A percentile compares a stretch with the other conserved stretches of the same genome.
Conservation (phyloP, 2,888 invertebrate genomes). For the Colostygia pectinataria region DNA sequence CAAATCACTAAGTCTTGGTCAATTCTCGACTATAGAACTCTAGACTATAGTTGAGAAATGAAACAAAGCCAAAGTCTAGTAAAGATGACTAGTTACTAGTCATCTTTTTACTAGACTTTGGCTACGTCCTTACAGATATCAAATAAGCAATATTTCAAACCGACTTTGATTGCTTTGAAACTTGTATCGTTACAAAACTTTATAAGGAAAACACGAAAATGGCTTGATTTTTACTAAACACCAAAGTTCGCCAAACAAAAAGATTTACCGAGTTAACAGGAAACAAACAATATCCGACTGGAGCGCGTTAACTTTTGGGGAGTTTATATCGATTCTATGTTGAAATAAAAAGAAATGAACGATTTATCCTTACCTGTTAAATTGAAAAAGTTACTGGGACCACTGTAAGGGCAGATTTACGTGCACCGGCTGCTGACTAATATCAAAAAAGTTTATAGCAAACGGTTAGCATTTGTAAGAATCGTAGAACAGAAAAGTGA, state of each 20-base stretch:
- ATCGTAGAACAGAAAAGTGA: slow-evolving; percentile 6
- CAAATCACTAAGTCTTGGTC: too few relatives aligned
- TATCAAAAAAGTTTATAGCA: slow-evolving; percentile 79
- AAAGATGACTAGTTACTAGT: too few relatives aligned
- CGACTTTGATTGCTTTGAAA: too few relatives aligned
- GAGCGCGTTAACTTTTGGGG: slow-evolving; percentile 61
- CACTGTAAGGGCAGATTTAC: slow-evolving; percentile 79
- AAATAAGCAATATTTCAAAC: too few relatives aligned
- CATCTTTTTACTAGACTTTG: too few relatives aligned
- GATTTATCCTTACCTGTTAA: slow-evolving; percentile 83
- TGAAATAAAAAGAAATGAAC: slow-evolving; percentile 81
- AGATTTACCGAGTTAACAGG: slow-evolving; percentile 64
- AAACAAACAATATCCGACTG: slow-evolving; percentile 64
- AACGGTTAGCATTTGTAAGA: slow-evolving; percentile 55
- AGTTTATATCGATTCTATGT: slow-evolving; percentile 80
- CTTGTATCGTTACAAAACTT: slow-evolving; percentile 1
- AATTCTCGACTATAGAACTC: too few relatives aligned
- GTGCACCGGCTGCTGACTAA: slow-evolving; percentile 76
- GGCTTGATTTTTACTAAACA: slow-evolving; percentile 28
- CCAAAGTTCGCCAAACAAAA: slow-evolving; percentile 44
- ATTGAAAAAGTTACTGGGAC: slow-evolving; percentile 81
- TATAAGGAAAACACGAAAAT: slow-evolving; percentile 16
- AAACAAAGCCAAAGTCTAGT: too few relatives aligned
- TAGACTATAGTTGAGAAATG: too few relatives aligned
- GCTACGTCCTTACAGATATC: too few relatives aligned